Conservation (phyloP, 92 coral and sea anemone species). For the Muricea muricata region DNA sequence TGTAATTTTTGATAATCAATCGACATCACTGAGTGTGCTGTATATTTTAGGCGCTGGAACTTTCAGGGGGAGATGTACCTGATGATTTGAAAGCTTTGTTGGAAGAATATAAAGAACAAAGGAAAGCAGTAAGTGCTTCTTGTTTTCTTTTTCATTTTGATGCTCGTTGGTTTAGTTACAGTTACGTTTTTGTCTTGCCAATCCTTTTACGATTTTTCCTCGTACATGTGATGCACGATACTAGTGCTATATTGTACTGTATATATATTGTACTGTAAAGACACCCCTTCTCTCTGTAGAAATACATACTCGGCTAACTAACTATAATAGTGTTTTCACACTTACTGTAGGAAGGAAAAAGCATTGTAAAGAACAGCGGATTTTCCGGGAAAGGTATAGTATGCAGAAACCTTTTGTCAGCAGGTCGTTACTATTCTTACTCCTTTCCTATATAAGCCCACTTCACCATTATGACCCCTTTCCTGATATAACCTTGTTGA, state of each 20-base stretch:
- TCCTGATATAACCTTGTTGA: no score
- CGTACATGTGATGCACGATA: not conserved
- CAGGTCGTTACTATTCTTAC: no score
- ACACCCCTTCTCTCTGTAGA: no score
- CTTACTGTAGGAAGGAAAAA: constrained; percentile 84
- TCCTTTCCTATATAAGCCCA: no score
- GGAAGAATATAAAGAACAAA: constrained; percentile 76
- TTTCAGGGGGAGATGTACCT: constrained; percentile 84
- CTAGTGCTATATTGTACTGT: not conserved
- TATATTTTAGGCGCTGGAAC: constrained; percentile 77
- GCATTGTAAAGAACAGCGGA: constrained; percentile 87
- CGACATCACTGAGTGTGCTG: not conserved
- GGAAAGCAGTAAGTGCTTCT: constrained; percentile 78
- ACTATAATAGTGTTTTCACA: not conserved
- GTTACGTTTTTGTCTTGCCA: not conserved
- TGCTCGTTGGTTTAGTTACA: not conserved
- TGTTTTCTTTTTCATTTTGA: not conserved
- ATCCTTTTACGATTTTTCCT: not conserved
- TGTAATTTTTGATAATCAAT: no score
- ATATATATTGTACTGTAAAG: no score
- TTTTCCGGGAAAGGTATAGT: constrained; percentile 94
- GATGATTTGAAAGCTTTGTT: constrained; percentile 76
- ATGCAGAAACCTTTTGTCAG: not conserved
- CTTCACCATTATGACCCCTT: no score
- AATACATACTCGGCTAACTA: not conserved